phyloP scores from a whole-genome alignment of 2,113 vertebrate genomes.

The Tetrao urogallus region DNA sequence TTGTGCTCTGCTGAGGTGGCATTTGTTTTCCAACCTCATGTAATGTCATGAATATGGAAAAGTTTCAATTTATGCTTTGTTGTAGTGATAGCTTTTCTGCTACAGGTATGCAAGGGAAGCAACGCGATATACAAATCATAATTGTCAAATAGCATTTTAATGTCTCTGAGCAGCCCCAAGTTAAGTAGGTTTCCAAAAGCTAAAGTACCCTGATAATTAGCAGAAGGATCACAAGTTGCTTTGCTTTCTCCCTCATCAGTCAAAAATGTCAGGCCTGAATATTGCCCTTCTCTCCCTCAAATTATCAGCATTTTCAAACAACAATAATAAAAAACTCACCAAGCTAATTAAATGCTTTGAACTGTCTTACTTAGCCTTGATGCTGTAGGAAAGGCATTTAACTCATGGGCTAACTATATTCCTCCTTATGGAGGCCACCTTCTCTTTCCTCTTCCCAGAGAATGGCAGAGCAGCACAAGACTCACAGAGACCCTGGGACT shows the following conservation, averaged over 20 bases:
- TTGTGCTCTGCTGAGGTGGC: not conserved
- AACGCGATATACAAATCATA: not conserved
- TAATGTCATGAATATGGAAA: not conserved
- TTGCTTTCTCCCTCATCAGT: not conserved
- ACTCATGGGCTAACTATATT: not conserved
- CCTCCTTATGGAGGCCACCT: fast-evolving
- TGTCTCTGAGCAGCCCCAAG: not conserved
- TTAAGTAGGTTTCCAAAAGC: not conserved
- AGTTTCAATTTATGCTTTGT: not conserved
- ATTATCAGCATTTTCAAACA: not conserved
- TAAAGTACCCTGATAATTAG: not conserved
- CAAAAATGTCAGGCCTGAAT: not conserved
- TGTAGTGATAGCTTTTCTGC: not conserved
- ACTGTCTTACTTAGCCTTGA: not conserved
- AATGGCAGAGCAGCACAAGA: fast-evolving
- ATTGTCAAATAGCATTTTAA: not conserved
- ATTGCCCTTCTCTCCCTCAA: not conserved
- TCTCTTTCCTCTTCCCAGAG: not conserved
- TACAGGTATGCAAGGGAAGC: not conserved
- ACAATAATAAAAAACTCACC: not conserved
- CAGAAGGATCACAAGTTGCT: not conserved
- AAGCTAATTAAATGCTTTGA: not conserved
- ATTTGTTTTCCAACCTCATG: slow-evolving; percentile 5
- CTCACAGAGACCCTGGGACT: not conserved
- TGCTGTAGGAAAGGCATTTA: not conserved